Base-by-base conservation (phyloP, 2,113 vertebrate species). In the Oncorhynchus nerka region DNA sequence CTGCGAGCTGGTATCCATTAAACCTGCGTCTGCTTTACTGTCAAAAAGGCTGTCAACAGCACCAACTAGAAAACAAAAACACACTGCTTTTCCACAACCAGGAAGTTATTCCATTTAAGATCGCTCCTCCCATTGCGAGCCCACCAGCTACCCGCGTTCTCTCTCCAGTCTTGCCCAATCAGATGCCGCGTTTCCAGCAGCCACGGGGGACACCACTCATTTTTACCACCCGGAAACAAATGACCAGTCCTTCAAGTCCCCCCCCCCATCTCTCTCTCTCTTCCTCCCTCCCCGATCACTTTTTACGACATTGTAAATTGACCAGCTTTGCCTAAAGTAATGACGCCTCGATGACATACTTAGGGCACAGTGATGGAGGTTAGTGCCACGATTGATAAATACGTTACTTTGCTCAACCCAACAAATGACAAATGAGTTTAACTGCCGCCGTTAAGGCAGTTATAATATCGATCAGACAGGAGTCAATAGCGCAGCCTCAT, bases 401-500 rank as follows among this genome's bases (percentile, higher is more conserved):
- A 95, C 91, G 95, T 93, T 92, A 92, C 92, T 93, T 93, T 90
- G 93, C 92, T 90, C 94, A 95, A 83, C 93, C 91, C 89, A 91
- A 92, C 94, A 94, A 95, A 94, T 95, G 94, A 95, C 94, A 95
- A 94, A 95, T 92, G 92, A 96, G 92, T 90, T 94, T 94, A 93
- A 89, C 90, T 88, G 90, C 91, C 89, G 86, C 92, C 88, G 91
- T 94, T 90, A 91, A 89, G 93, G 93, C 85, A 86, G 93, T 94
- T 86, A 83, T 93, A 94, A 94, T 94, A 96, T 94, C 68, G 93
- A 95, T 95, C 94, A 89, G 81, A 84, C 90, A 87, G 86, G 92
- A 96, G 95, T 98, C 96, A 93, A 97, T 97, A 95, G 69, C 30
- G 93, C 94, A 94, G 94, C 84, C 89, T 96, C 95, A 94, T 95